Evolutionary conservation across 2,113 vertebrate genomes (phyloP).

Genomic region (Herpailurus yagouaroundi): DNA sequence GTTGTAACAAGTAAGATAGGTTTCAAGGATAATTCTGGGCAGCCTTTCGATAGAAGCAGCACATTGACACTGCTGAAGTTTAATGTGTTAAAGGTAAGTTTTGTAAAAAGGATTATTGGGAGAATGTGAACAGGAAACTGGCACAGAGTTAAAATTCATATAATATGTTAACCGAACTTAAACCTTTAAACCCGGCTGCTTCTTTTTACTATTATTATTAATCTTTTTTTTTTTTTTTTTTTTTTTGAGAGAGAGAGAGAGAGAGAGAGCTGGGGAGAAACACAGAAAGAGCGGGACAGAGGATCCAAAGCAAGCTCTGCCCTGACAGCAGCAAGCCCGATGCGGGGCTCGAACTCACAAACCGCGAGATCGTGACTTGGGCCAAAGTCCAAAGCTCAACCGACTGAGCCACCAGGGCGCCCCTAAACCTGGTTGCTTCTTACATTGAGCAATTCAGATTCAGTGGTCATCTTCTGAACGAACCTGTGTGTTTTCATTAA

Average conservation of each 20-base stretch:
- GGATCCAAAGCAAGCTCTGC: too few species aligned
- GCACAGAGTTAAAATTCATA: neutral
- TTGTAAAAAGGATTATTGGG: neutral
- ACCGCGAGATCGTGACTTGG: too few species aligned
- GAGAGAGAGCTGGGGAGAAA: too few species aligned
- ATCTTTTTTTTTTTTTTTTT: too few species aligned
- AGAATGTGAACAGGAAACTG: neutral
- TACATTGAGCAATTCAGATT: neutral
- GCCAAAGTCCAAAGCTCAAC: too few species aligned
- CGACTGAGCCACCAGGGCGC: too few species aligned
- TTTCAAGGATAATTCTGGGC: conserved; percentile 74
- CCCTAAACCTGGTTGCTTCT: neutral
- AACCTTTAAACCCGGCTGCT: neutral
- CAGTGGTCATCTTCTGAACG: neutral
- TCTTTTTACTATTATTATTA: neutral
- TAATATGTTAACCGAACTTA: neutral
- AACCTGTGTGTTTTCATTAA: neutral
- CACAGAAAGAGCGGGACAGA: too few species aligned
- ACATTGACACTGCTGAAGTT: conserved; percentile 41
- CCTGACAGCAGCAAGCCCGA: too few species aligned
- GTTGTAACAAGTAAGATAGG: conserved; percentile 61
- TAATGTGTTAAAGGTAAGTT: conserved; percentile 18
- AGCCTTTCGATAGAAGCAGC: conserved; percentile 58
- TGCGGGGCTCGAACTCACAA: too few species aligned
- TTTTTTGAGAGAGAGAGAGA: too few species aligned